phyloP scores from a whole-genome alignment of 2,113 vertebrate species.

The Osmerus eperlanus region DNA sequence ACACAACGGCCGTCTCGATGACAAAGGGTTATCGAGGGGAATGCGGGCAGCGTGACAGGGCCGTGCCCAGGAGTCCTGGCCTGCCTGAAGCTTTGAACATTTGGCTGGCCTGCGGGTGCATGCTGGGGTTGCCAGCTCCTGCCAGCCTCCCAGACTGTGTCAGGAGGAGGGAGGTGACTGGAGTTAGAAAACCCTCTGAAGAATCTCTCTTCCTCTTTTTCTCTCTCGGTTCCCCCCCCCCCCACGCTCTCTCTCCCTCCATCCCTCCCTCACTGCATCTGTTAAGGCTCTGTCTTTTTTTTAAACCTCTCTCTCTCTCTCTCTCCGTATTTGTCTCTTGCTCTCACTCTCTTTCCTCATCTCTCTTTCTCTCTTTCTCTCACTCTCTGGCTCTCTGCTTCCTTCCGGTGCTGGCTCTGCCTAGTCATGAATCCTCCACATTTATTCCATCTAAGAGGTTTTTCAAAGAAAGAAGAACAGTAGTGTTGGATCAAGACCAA shows the following conservation, averaged over 20 bases:
- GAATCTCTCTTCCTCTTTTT: slow-evolving; percentile 20
- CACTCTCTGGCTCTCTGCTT: slow-evolving; percentile 10
- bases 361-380: background rate
- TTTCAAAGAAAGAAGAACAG: slow-evolving; percentile 1
- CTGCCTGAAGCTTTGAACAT: slow-evolving; percentile 47
- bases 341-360: background rate
- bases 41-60: slow-evolving; percentile 43
- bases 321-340: background rate
- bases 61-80: slow-evolving; percentile 26
- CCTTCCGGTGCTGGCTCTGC: slow-evolving; percentile 26
- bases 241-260: background rate
- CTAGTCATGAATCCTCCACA: slow-evolving; percentile 26
- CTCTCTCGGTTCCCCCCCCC: background rate
- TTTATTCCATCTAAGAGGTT: slow-evolving; percentile 18
- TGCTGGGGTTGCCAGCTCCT: slow-evolving; percentile 15
- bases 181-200: slow-evolving; percentile 23
- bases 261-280: background rate
- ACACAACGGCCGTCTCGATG: slow-evolving; percentile 29
- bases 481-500: background rate
- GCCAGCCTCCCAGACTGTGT: slow-evolving; percentile 49
- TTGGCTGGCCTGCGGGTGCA: slow-evolving; percentile 43
- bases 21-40: slow-evolving; percentile 36
- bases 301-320: background rate
- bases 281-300: background rate
- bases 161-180: slow-evolving; percentile 13